Percentiles rank a stretch among this genome's conserved stretches.
Conservation (phyloP, 2,888 invertebrate genomes). For the Plagodis pulveraria region DNA sequence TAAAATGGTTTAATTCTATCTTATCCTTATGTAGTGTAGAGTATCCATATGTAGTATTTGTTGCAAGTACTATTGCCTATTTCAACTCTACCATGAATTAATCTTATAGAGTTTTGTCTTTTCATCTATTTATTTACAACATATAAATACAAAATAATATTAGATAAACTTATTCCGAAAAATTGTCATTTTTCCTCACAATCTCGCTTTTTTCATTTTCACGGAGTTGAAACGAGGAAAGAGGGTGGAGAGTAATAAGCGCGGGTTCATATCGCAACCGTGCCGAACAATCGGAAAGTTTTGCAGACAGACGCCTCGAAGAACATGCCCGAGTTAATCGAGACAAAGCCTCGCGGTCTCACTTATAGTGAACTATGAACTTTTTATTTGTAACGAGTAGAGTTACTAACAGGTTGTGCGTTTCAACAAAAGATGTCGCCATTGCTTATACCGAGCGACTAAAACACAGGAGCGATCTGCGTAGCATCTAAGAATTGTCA, state of each 20-base stretch:
- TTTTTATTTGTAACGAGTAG: too few relatives aligned
- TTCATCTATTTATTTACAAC: neutral
- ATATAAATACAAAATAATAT: neutral
- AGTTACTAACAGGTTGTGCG: too few relatives aligned
- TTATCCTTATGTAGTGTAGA: too few relatives aligned
- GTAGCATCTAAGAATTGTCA: too few relatives aligned
- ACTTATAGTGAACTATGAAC: slow-evolving; percentile 26
- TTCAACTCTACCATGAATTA: too few relatives aligned
- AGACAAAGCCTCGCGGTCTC: slow-evolving; percentile 41
- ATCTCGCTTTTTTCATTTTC: slow-evolving; percentile 41
- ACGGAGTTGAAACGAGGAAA: slow-evolving; percentile 45
- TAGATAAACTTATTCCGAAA: neutral
- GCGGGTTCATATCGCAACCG: slow-evolving; percentile 49
- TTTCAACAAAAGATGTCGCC: too few relatives aligned
- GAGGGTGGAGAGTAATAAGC: slow-evolving; percentile 48
- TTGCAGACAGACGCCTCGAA: slow-evolving; percentile 56
- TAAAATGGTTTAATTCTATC: too few relatives aligned
- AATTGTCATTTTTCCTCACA: slow-evolving; percentile 28
- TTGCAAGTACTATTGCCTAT: too few relatives aligned
- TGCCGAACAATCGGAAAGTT: slow-evolving; percentile 60
- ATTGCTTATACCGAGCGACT: too few relatives aligned
- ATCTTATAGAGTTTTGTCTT: too few relatives aligned
- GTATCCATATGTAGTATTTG: too few relatives aligned
- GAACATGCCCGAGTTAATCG: slow-evolving; percentile 66
- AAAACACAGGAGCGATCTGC: too few relatives aligned